Percentiles rank a stretch among this genome's conserved stretches.
Evolutionary conservation across 2,888 invertebrate species (phyloP).

Genomic region (Parasteatoda lunata): DNA sequence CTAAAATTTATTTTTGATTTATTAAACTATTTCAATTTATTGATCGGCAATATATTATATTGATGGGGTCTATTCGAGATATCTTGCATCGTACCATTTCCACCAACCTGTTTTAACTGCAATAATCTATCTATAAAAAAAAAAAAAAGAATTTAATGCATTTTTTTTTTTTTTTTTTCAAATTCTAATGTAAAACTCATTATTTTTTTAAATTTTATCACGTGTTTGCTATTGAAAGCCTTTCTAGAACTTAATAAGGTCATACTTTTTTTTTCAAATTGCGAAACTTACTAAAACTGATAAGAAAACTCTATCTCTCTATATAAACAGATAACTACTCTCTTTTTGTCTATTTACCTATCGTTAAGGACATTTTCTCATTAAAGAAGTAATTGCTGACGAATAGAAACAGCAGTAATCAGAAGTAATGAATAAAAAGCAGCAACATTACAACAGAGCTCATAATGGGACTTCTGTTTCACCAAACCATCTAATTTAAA

Average conservation of each 20-base stretch:
- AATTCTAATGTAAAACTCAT: background rate
- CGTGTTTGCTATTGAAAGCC: conserved; percentile 9
- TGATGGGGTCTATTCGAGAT: too few species aligned
- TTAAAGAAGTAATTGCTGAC: conserved; percentile 43
- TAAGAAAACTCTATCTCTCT: conserved; percentile 25
- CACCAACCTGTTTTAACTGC: too few species aligned
- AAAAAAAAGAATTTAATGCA: background rate
- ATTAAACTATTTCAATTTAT: too few species aligned
- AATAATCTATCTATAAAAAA: too few species aligned
- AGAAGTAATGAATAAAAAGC: too few species aligned
- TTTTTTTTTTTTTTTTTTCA: background rate
- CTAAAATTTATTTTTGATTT: too few species aligned
- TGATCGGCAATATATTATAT: too few species aligned
- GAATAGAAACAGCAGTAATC: background rate
- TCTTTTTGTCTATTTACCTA: conserved; percentile 48
- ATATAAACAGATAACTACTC: conserved; percentile 29
- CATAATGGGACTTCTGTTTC: conserved; percentile 12
- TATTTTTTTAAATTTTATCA: background rate
- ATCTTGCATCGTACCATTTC: too few species aligned
- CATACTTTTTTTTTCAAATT: conserved; percentile 26
- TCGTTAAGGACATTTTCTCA: conserved; percentile 42
- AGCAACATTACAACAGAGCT: background rate
- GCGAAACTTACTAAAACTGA: conserved; percentile 30
- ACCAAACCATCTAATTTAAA: conserved; percentile 4
- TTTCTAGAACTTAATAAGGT: conserved; percentile 47